These are phyloP conservation scores for Ispidina picta DNA, from an alignment of 2,797 vertebrate species.

Conservation along the genomic window DNA sequence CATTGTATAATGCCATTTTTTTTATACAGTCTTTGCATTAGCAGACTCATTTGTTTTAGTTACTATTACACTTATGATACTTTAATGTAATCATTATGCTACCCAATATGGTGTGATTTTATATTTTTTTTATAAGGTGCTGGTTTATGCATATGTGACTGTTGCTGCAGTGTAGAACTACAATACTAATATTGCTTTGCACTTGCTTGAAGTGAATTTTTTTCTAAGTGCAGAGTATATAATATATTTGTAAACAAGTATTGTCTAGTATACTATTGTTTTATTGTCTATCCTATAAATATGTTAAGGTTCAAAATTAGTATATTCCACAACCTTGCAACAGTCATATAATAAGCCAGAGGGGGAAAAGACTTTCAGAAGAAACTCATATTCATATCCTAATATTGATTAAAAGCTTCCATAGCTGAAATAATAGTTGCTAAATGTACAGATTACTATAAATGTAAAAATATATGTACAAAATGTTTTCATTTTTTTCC, in stretches of 20 bases:
- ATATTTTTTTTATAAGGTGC: neutral
- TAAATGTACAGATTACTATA: neutral
- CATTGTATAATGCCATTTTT: conserved; percentile 21
- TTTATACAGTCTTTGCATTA: conserved; percentile 38
- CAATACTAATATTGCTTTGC: conserved; percentile 52
- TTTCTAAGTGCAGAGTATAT: conserved; percentile 3
- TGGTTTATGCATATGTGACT: conserved; percentile 22
- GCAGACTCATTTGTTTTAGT: neutral
- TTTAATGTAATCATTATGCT: conserved; percentile 43
- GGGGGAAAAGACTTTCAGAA: conserved; percentile 22
- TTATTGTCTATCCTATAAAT: conserved; percentile 17
- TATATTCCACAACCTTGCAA: conserved; percentile 12
- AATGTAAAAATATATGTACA: conserved; percentile 1
- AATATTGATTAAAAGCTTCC: conserved; percentile 24
- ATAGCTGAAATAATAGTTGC: neutral
- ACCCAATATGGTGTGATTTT: neutral
- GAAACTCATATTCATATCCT: neutral
- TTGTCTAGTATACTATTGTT: neutral
- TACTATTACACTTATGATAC: conserved; percentile 27
- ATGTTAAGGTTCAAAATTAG: conserved; percentile 25
- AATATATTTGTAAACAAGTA: conserved; percentile 1
- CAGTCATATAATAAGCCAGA: conserved; percentile 38
- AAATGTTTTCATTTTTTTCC: neutral
- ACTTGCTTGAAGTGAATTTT: conserved; percentile 39
- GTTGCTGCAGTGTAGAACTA: conserved; percentile 40